These are phyloP conservation scores for Alloscopus bannaensis DNA, from an alignment of 2,888 invertebrate genomes.

Conservation along the genomic window DNA sequence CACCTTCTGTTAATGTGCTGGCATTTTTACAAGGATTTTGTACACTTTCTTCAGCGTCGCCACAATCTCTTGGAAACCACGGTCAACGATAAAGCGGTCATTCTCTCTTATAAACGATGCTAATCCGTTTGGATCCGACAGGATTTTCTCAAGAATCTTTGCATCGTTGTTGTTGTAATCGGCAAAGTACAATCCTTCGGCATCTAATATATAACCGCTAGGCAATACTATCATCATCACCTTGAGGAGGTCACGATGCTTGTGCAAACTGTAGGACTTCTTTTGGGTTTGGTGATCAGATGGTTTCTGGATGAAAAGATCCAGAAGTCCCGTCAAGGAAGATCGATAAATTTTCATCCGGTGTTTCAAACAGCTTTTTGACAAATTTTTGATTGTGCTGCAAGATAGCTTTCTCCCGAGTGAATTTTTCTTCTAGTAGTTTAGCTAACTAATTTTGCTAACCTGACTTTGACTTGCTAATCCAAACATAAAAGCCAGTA, in stretches of 20 bases:
- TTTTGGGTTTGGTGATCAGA: background rate
- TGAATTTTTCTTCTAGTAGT: background rate
- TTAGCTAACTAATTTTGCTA: background rate
- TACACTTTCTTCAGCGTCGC: background rate
- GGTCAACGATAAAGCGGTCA: constrained; percentile 10
- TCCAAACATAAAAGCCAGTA: background rate
- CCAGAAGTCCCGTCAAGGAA: background rate
- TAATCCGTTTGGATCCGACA: background rate
- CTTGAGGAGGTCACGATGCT: constrained; percentile 16
- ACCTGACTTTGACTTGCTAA: background rate
- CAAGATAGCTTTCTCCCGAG: background rate
- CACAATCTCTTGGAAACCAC: constrained; percentile 37
- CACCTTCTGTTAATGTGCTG: constrained; percentile 2
- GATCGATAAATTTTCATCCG: background rate
- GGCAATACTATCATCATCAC: constrained; percentile 28
- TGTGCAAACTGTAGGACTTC: background rate
- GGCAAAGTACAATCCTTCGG: constrained; percentile 19
- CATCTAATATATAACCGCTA: constrained; percentile 28
- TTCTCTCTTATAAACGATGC: background rate
- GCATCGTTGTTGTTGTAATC: constrained; percentile 47
- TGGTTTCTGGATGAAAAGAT: background rate
- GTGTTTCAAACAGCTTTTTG: background rate
- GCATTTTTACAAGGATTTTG: constrained; percentile 22
- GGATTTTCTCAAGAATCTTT: constrained; percentile 16
- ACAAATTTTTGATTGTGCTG: background rate